phyloP scores from a whole-genome alignment of 2,797 vertebrate genomes.

The Melanotaenia boesemani region DNA sequence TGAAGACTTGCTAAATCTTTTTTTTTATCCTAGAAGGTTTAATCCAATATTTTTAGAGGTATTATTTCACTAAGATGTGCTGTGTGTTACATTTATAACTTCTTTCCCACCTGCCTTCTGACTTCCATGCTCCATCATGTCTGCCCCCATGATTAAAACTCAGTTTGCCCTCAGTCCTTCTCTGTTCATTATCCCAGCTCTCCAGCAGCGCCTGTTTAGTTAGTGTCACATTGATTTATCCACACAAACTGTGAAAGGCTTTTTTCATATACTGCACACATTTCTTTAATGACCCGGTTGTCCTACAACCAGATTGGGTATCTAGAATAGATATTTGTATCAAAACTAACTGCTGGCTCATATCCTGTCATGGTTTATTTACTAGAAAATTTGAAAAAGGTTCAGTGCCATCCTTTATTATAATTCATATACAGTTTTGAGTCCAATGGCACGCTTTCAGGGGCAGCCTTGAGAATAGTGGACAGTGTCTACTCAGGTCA shows the following conservation, averaged over 20 bases:
- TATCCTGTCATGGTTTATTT: not conserved
- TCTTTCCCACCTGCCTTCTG: constrained; percentile 34
- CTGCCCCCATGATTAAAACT: constrained; percentile 57
- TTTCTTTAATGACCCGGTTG: constrained; percentile 38
- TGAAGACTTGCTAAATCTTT: not conserved
- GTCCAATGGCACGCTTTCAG: not conserved
- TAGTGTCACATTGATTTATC: constrained; percentile 73
- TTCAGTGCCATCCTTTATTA: not conserved
- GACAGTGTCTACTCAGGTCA: too few species aligned
- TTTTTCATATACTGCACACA: constrained; percentile 47
- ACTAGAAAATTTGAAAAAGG: not conserved
- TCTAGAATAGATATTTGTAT: not conserved
- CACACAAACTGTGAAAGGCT: constrained; percentile 49
- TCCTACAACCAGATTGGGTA: not conserved
- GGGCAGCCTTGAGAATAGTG: too few species aligned
- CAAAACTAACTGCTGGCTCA: not conserved
- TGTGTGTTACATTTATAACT: constrained; percentile 3
- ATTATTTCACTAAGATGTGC: not conserved
- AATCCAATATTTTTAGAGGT: not conserved
- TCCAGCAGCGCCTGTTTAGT: constrained; percentile 65
- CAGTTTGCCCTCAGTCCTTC: constrained; percentile 57
- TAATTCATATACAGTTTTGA: not conserved
- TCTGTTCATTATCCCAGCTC: constrained; percentile 64
- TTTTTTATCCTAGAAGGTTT: not conserved
- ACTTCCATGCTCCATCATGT: constrained; percentile 31